A percentile compares a stretch with the other conserved stretches of the same genome.
Evolutionary conservation across 2,113 vertebrate genomes (phyloP).

Genomic region (Eidolon helvum): DNA sequence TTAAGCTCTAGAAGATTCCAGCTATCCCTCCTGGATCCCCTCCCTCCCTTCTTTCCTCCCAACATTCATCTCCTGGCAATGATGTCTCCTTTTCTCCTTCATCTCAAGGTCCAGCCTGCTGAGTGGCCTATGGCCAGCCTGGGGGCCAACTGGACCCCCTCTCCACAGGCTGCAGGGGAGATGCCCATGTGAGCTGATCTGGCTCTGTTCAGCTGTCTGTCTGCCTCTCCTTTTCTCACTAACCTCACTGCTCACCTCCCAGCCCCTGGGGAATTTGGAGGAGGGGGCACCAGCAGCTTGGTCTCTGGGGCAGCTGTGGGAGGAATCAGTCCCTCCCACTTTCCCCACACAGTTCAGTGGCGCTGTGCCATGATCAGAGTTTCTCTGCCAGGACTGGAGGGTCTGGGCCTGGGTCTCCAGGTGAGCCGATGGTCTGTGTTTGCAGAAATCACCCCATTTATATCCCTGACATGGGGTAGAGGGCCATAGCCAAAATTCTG

Average conservation of each 20-base stretch:
- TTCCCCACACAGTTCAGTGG: background rate
- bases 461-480: background rate
- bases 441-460: background rate
- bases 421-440: background rate
- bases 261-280: conserved; percentile 30
- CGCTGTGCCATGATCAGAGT: background rate
- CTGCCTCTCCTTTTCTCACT: conserved; percentile 76
- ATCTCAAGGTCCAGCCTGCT: conserved; percentile 89
- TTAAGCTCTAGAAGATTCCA: conserved; percentile 32
- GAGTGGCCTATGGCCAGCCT: conserved; percentile 83
- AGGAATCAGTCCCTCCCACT: background rate
- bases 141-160: conserved; percentile 74
- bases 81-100: conserved; percentile 88
- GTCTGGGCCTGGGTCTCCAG: background rate
- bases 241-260: conserved; percentile 65
- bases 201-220: conserved; percentile 53
- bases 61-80: conserved; percentile 62
- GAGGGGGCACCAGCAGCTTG: conserved; percentile 36
- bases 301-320: background rate
- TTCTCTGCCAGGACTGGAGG: background rate
- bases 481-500: background rate
- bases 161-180: conserved; percentile 80
- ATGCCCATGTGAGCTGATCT: conserved; percentile 81
- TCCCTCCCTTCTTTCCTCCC: background rate
- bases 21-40: background rate